Evolutionary conservation across 2,113 vertebrate species (phyloP), one percentile per base, ranked within the genome.

Genomic region (Salvator merianae): DNA sequence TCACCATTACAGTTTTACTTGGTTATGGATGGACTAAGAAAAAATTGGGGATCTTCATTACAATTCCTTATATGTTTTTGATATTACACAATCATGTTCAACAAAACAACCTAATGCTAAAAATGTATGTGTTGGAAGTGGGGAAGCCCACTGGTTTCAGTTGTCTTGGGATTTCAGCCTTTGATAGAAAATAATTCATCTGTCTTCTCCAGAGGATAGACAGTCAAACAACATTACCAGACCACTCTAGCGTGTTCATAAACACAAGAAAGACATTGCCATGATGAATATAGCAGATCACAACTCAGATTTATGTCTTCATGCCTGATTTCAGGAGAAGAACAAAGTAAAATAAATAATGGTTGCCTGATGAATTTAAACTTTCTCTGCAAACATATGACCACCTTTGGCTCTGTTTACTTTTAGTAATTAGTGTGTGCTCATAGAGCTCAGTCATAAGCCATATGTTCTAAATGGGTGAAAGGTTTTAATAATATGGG

Each of bases 291-390:
- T 40, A 43, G 43, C 7, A 3, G 24, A 59, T 63, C 9, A 13
- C 30, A 72, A 26, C 59, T 82, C 28, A 65, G 81, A 63, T 63
- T 59, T 70, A 59, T 71, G 50, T 62, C 24, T 74, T 65, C 70
- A 82, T 65, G 81, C 36, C 71, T 74, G 63, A 83, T 83, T 65
- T 83, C 38, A 82, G 20, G 50, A 47, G 38, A 66, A 75, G 30
- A 50, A 75, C 7, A 43, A 66, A 75, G 55, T 63, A 65, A 65
- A 74, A 74, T 13, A 66, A 81, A 59, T 5, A 71, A 63, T 30
- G 53, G 10, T 20, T 22, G 26, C n/a, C 28, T 55, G 32, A 26
- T 71, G 40, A 63, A 24, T 74, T 55, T 71, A 70, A 81, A 68
- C 12, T 68, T 80, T 40, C 36, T 63, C 53, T 62, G 26, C 28